A percentile compares a stretch with the other conserved stretches of the same genome.
Evolutionary conservation across 1,140 invertebrate species (phyloP).

Genomic region (Sipha flava): DNA sequence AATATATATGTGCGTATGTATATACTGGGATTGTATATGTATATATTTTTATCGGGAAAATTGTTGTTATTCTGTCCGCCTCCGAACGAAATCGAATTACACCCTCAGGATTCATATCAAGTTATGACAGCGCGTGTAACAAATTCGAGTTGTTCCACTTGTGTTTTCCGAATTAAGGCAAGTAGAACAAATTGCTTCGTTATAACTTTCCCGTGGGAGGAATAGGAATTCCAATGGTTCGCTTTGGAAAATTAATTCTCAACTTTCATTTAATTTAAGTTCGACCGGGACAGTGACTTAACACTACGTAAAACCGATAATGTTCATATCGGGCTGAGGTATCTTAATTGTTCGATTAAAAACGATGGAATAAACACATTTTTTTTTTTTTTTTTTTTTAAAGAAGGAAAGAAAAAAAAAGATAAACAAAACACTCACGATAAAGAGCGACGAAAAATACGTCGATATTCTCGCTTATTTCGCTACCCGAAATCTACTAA

Average conservation of each 20-base stretch:
- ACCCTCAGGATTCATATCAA: slow-evolving; percentile 18
- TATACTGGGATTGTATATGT: neutral
- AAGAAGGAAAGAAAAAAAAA: neutral
- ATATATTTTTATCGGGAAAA: slow-evolving; percentile 1
- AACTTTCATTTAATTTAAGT: slow-evolving; percentile 13
- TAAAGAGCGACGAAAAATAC: neutral
- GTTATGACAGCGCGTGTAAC: slow-evolving; percentile 6
- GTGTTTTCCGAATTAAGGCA: slow-evolving; percentile 11
- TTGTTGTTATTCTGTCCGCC: slow-evolving; percentile 15
- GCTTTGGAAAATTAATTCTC: slow-evolving; percentile 15
- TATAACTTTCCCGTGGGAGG: slow-evolving; percentile 21
- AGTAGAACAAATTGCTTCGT: slow-evolving; percentile 20
- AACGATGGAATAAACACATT: neutral
- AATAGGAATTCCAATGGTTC: neutral
- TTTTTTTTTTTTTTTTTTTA: too few species aligned
- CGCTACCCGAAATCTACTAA: neutral
- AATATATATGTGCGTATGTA: too few species aligned
- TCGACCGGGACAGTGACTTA: neutral
- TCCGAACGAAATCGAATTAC: slow-evolving; percentile 19
- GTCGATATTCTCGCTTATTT: neutral
- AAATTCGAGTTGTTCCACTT: slow-evolving; percentile 14
- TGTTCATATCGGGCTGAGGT: neutral
- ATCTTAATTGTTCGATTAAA: slow-evolving; percentile 27
- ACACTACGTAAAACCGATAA: slow-evolving; percentile 7
- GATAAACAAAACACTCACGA: neutral